A percentile compares a stretch with the other conserved stretches of the same genome.
Conservation (phyloP, 1,140 invertebrate genomes). For the Uloborus diversus region DNA sequence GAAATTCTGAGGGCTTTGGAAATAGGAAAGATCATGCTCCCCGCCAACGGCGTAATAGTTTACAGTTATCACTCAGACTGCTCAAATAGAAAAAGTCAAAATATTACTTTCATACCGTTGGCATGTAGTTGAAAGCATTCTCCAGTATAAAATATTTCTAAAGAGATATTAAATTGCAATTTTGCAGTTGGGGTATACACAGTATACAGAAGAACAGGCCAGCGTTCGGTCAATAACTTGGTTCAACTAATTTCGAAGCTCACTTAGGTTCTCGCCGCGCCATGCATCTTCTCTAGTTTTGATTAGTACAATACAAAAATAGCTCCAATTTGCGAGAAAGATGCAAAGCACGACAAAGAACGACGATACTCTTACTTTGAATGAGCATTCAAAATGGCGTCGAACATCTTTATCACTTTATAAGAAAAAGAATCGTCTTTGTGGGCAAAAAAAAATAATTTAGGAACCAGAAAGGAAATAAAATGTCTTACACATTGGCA, state of each 20-base stretch:
- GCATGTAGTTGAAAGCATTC: conserved; percentile 37
- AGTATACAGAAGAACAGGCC: conserved; percentile 31
- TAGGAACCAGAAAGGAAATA: too few species aligned
- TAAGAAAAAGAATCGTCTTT: too few species aligned
- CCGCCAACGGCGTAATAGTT: conserved; percentile 1
- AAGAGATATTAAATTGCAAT: conserved; percentile 31
- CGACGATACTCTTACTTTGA: conserved; percentile 36
- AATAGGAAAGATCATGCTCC: conserved; percentile 40
- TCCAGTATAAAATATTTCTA: conserved; percentile 46
- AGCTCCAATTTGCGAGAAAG: conserved; percentile 39
- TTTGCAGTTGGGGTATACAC: conserved; percentile 38
- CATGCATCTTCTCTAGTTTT: conserved; percentile 41
- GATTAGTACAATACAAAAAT: conserved; percentile 57
- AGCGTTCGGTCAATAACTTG: neutral
- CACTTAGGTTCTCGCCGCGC: neutral
- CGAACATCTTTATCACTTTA: too few species aligned
- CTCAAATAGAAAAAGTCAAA: conserved; percentile 50
- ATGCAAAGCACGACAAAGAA: neutral
- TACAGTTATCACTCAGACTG: conserved; percentile 54
- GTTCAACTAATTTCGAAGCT: neutral
- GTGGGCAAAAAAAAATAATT: too few species aligned
- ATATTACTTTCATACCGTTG: conserved; percentile 40
- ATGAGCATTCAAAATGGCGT: conserved; percentile 7
- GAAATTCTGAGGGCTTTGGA: conserved; percentile 45
- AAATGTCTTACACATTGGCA: too few species aligned